Evolutionary conservation across 2,113 vertebrate species (phyloP), one percentile per base, ranked within the genome.

Genomic region (Elachura formosa): DNA sequence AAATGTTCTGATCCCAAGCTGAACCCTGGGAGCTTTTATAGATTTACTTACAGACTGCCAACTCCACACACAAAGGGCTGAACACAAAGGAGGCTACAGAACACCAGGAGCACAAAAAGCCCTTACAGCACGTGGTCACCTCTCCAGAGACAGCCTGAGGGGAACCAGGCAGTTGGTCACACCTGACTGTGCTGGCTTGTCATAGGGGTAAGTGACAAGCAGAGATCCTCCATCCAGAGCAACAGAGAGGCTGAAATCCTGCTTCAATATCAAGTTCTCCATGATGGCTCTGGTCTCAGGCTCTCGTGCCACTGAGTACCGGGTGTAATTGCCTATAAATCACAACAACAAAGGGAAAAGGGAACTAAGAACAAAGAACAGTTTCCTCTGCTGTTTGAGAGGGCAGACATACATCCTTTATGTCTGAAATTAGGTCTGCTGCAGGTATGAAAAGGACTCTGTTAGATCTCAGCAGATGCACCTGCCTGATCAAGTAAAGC

Each of bases 131-230:
- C 1, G 0, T 1, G 11, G 63, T 66, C 72, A 86, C 15, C 58
- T 73, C 80, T 69, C 58, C 81, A 58, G 58, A 29, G 17, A 40
- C 19, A 62, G 51, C 69, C 66, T 3, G 4, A 82, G 69, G 49
- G 83, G 26, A 49, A 33, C 5, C 16, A 14, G 25, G 43, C 2
- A 4, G 59, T 8, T 10, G 31, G 23, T 48, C 59, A 71, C 97
- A 99, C 99, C 99, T 93, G 99, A 97, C 95, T 99, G 99, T 8
- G 98, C 98, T 72, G 99, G 99, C 74, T 98, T 99, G 96, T 99
- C 98, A 33, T 99, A 99, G 0, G 99, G 99, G 87, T 99, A 99
- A 14, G 99, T 99, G 73, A 98, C 98, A 67, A 99, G 97, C 67
- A 99, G 97, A 36, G 98, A 98, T 81, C 99, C 99, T 95, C 99